A percentile compares a stretch with the other conserved stretches of the same genome.
Evolutionary conservation across 2,113 vertebrate genomes (phyloP).

Genomic region (Mormyrus lacerda): DNA sequence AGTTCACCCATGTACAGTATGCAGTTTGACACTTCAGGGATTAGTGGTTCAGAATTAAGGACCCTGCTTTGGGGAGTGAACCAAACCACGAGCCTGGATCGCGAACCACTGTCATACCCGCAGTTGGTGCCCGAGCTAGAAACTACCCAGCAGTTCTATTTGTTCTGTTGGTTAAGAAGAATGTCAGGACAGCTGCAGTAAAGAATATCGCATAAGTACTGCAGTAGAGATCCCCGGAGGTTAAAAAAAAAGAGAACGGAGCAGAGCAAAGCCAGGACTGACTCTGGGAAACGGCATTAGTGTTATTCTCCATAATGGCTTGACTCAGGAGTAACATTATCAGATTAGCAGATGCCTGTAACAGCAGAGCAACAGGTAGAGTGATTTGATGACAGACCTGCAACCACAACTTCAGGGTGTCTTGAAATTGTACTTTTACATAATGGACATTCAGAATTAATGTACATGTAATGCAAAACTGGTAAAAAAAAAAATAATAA

Average conservation of each 20-base stretch:
- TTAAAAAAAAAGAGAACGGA: background rate
- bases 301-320: background rate
- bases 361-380: background rate
- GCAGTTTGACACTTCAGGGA: background rate
- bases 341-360: background rate
- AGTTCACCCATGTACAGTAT: background rate
- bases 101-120: background rate
- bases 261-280: background rate
- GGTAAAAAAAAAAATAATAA: background rate
- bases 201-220: background rate
- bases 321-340: background rate
- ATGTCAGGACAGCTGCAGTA: background rate
- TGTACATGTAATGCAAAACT: background rate
- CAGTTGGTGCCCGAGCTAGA: background rate
- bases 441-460: background rate
- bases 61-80: background rate
- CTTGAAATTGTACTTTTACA: background rate
- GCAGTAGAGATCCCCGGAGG: no score
- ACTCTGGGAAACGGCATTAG: background rate
- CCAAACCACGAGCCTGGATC: background rate
- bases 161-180: background rate
- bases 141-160: background rate
- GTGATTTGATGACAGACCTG: background rate
- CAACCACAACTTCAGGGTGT: background rate
- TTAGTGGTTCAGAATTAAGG: background rate